A percentile compares a stretch with the other conserved stretches of the same genome.
Conservation (phyloP, 2,113 vertebrate genomes). For the Hyperopisus bebe region DNA sequence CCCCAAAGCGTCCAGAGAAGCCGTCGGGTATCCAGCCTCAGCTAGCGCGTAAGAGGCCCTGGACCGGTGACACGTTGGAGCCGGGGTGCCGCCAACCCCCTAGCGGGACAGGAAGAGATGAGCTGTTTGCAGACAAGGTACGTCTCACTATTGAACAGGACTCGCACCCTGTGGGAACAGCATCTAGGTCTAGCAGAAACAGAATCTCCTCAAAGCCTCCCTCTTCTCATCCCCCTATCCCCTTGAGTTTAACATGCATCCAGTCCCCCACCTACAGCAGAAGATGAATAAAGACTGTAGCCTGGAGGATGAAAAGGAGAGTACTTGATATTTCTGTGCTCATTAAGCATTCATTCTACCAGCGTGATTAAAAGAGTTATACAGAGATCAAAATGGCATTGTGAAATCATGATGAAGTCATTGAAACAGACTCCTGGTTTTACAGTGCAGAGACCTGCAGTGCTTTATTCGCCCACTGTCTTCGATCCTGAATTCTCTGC, state of each 20-base stretch:
- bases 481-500: slow-evolving; percentile 64
- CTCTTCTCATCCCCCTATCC: not conserved
- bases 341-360: not conserved
- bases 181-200: not conserved
- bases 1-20: not conserved
- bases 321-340: not conserved
- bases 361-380: not conserved
- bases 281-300: not conserved
- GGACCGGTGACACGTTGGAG: not conserved
- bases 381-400: not conserved
- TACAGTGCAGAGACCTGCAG: slow-evolving; percentile 63
- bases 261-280: not conserved
- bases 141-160: not conserved
- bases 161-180: not conserved
- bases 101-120: not conserved
- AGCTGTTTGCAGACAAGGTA: slow-evolving; percentile 7
- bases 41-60: not conserved
- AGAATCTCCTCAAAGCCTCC: not conserved
- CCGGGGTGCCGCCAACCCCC: not conserved
- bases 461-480: slow-evolving; percentile 68
- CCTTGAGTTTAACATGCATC: not conserved
- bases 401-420: not conserved
- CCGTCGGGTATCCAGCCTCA: not conserved
- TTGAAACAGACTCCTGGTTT: slow-evolving; percentile 31
- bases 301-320: not conserved